Evolutionary conservation across 2,888 invertebrate genomes (phyloP).

Genomic region (Agonopterix alstromeriana): DNA sequence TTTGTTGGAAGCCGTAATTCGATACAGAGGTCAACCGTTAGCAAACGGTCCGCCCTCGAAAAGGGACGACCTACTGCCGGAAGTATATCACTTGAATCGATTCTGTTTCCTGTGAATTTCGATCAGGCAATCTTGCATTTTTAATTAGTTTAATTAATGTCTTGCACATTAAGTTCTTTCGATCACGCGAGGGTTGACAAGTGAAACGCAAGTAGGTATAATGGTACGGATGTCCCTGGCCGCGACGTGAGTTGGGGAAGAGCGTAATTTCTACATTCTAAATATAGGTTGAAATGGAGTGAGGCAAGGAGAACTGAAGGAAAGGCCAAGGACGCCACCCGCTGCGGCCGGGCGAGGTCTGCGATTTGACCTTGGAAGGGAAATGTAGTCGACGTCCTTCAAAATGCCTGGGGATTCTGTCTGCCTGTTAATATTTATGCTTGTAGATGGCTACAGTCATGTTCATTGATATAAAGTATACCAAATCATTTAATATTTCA

Average conservation of each 20-base stretch:
- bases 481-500: too few species aligned
- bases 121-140: slow-evolving; percentile 13
- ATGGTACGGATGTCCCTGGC: neutral
- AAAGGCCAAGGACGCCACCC: slow-evolving; percentile 45
- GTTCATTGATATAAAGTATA: too few species aligned
- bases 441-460: neutral
- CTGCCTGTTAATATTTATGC: slow-evolving; percentile 1
- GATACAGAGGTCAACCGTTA: slow-evolving; percentile 44
- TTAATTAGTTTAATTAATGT: slow-evolving; percentile 8
- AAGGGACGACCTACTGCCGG: slow-evolving; percentile 43
- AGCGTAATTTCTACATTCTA: slow-evolving; percentile 12
- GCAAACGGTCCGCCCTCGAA: slow-evolving; percentile 42
- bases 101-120: slow-evolving; percentile 43
- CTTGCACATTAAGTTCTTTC: neutral
- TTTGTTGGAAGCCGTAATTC: slow-evolving; percentile 29
- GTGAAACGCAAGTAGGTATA: neutral
- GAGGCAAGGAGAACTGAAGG: slow-evolving; percentile 25
- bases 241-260: neutral
- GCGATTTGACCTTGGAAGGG: slow-evolving; percentile 33
- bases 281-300: slow-evolving; percentile 24
- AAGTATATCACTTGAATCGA: slow-evolving; percentile 46
- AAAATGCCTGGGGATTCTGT: slow-evolving; percentile 6
- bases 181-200: neutral
- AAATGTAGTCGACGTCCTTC: slow-evolving; percentile 40
- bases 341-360: slow-evolving; percentile 35